A percentile compares a stretch with the other conserved stretches of the same genome.
Conservation (phyloP, 1,140 invertebrate genomes). For the Aphaenogaster floridana region DNA sequence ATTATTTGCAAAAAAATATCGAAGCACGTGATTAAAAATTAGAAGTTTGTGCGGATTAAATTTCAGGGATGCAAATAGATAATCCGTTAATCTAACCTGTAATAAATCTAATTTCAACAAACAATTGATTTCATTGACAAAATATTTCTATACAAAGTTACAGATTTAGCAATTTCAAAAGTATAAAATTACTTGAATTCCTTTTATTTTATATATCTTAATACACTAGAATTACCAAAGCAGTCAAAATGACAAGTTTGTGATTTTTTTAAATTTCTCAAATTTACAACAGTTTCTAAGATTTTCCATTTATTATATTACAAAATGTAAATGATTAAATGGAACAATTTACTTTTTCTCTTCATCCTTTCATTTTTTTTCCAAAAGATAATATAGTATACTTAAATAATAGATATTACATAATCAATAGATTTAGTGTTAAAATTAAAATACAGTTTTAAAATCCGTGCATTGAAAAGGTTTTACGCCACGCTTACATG, state of each 20-base stretch:
- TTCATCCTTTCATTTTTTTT: too few species aligned
- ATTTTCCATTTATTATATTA: too few species aligned
- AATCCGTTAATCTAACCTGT: neutral
- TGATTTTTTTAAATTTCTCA: too few species aligned
- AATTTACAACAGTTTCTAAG: too few species aligned
- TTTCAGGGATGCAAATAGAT: neutral
- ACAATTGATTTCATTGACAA: neutral
- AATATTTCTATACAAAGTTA: neutral
- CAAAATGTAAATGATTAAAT: too few species aligned
- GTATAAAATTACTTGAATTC: slow-evolving; percentile 5
- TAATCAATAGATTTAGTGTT: too few species aligned
- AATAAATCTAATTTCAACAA: neutral
- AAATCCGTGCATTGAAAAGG: too few species aligned
- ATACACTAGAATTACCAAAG: too few species aligned
- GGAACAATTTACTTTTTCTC: too few species aligned
- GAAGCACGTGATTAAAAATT: neutral
- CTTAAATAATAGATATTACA: too few species aligned
- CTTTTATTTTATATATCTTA: neutral
- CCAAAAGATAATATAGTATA: too few species aligned
- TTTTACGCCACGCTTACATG: neutral
- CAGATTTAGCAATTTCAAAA: neutral
- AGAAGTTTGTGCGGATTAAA: neutral
- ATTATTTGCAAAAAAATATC: neutral
- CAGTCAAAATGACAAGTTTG: too few species aligned
- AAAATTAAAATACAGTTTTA: neutral